Conservation (phyloP, 2,797 vertebrate species). For the Fratercula arctica region DNA sequence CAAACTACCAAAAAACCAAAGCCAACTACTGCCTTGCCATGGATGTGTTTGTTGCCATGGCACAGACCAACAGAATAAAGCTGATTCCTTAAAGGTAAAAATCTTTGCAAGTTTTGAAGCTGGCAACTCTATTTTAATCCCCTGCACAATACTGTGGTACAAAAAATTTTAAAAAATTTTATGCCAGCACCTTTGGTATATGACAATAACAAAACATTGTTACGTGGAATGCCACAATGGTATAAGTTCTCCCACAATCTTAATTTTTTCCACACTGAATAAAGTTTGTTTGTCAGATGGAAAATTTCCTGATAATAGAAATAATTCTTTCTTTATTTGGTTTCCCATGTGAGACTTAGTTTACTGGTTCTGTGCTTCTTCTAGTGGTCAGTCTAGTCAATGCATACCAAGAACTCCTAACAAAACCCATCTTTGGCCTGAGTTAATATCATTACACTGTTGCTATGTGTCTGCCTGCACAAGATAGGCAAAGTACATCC, state of each 20-base stretch:
- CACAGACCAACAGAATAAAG: background rate
- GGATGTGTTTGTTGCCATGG: background rate
- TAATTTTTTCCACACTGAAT: background rate
- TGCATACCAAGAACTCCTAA: background rate
- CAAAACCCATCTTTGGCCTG: background rate
- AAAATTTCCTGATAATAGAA: background rate
- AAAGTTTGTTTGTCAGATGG: background rate
- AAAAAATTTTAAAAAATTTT: background rate
- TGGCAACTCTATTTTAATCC: background rate
- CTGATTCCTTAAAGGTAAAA: background rate
- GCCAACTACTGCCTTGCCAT: background rate
- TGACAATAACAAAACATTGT: background rate
- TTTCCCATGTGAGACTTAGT: background rate
- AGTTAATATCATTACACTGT: background rate
- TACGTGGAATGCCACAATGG: background rate
- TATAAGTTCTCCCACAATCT: background rate
- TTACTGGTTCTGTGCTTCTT: background rate
- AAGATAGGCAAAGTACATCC: background rate
- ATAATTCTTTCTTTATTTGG: background rate
- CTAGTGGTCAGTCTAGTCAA: background rate
- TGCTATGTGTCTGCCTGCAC: background rate
- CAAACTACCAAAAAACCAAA: background rate
- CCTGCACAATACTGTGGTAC: background rate
- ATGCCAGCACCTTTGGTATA: background rate
- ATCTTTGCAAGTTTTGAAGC: background rate